Percentiles rank a stretch among this genome's conserved stretches.
Evolutionary conservation across 2,797 vertebrate species (phyloP).

Genomic region (Bovichtus diacanthus): DNA sequence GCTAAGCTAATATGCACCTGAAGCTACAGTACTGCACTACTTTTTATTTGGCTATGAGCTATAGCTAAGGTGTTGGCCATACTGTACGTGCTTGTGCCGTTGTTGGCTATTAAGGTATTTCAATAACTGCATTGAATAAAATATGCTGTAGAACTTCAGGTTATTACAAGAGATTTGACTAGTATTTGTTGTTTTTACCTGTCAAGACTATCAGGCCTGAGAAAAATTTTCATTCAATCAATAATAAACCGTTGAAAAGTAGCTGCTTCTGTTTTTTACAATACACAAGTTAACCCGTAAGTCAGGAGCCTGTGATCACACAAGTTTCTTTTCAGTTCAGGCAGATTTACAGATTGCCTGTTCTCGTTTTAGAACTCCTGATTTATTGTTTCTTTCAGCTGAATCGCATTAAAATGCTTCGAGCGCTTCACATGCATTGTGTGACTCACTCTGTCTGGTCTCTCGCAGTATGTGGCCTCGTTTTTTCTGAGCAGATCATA

Average conservation of each 20-base stretch:
- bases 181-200: no score
- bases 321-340: neutral
- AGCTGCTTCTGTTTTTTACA: neutral
- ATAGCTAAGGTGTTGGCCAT: no score
- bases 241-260: neutral
- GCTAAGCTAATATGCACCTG: no score
- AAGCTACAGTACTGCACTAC: no score
- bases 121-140: no score
- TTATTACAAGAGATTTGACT: no score
- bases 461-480: conserved; percentile 39
- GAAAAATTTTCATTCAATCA: neutral
- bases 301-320: neutral
- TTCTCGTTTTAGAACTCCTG: conserved; percentile 23
- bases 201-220: no score
- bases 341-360: neutral
- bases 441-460: conserved; percentile 38
- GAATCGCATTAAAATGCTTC: conserved; percentile 25
- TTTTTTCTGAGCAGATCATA: conserved; percentile 27
- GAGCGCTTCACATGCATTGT: conserved; percentile 14
- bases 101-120: no score
- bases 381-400: conserved; percentile 32
- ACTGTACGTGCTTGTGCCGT: no score
- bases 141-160: no score
- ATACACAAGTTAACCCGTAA: neutral
- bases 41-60: no score